phyloP scores from a whole-genome alignment of 2,888 invertebrate species.

The Cinara cedri region DNA sequence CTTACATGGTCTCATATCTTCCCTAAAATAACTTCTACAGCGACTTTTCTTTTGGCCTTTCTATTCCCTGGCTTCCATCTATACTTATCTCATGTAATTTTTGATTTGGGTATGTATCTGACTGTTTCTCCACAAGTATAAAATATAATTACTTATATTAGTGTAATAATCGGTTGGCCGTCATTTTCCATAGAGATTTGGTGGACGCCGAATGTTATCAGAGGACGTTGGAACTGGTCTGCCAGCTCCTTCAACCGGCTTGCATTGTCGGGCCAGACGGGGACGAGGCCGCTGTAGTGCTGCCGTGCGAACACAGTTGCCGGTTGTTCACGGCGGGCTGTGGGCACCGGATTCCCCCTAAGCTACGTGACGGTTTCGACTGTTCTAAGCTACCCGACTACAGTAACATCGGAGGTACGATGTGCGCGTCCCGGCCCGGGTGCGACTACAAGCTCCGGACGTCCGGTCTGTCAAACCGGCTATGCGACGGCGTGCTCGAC shows the following conservation, averaged over 20 bases:
- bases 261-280: constrained; percentile 64
- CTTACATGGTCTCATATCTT: too few species aligned
- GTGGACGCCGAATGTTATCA: constrained; percentile 89
- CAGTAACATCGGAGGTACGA: constrained; percentile 71
- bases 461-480: constrained; percentile 64
- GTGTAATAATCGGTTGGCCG: neutral
- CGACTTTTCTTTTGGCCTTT: too few species aligned
- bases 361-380: constrained; percentile 75
- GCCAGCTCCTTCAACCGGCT: constrained; percentile 82
- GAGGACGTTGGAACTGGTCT: constrained; percentile 87
- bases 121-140: too few species aligned
- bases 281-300: constrained; percentile 67
- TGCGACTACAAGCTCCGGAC: constrained; percentile 49
- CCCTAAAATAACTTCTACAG: too few species aligned
- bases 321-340: constrained; percentile 84
- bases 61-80: too few species aligned
- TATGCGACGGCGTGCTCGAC: constrained; percentile 87
- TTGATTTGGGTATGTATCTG: too few species aligned
- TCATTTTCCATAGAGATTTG: constrained; percentile 69
- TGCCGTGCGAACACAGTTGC: constrained; percentile 84
- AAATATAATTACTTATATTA: neutral
- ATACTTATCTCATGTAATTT: too few species aligned
- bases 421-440: constrained; percentile 76
- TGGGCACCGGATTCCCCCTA: constrained; percentile 74
- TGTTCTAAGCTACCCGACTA: constrained; percentile 82